A percentile compares a stretch with the other conserved stretches of the same genome.
These are phyloP conservation scores for Ophiodon elongatus DNA, from an alignment of 2,113 vertebrate genomes.

Conservation along the genomic window DNA sequence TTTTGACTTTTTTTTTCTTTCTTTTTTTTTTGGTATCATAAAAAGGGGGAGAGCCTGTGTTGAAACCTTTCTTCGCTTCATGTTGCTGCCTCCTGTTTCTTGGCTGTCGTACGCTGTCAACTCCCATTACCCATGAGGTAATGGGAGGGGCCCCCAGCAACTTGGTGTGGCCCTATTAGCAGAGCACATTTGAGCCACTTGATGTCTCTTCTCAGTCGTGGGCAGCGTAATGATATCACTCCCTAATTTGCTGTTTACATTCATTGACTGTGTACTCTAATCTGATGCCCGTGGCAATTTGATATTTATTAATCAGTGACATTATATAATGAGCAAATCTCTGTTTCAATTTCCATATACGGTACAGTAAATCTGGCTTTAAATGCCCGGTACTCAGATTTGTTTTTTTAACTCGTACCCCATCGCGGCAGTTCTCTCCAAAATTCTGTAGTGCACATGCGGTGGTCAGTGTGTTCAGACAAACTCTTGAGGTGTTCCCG, in stretches of 20 bases:
- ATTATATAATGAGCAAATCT: neutral
- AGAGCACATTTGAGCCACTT: slow-evolving; percentile 29
- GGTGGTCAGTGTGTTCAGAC: slow-evolving; percentile 62
- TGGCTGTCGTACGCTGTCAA: slow-evolving; percentile 43
- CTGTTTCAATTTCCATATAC: neutral
- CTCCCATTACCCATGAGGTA: slow-evolving; percentile 56
- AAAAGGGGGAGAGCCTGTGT: slow-evolving; percentile 31
- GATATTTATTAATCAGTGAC: neutral
- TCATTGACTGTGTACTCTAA: neutral
- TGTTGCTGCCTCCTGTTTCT: slow-evolving; percentile 57
- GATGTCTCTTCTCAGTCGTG: slow-evolving; percentile 27
- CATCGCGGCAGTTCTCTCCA: neutral
- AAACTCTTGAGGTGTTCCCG: slow-evolving; percentile 69
- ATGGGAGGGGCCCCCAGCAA: slow-evolving; percentile 35
- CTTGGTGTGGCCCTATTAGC: slow-evolving; percentile 31
- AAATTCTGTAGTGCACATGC: slow-evolving; percentile 34
- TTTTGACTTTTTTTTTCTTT: neutral
- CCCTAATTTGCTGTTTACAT: slow-evolving; percentile 4
- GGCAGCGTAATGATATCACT: slow-evolving; percentile 8
- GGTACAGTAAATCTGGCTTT: neutral
- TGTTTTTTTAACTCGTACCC: slow-evolving; percentile 44
- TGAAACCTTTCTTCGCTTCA: slow-evolving; percentile 32
- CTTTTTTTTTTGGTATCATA: neutral
- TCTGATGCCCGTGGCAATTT: neutral
- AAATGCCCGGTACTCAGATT: slow-evolving; percentile 8